A percentile compares a stretch with the other conserved stretches of the same genome.
These are phyloP conservation scores for Fragum fragum DNA, from an alignment of 2,888 invertebrate genomes.

Conservation along the genomic window DNA sequence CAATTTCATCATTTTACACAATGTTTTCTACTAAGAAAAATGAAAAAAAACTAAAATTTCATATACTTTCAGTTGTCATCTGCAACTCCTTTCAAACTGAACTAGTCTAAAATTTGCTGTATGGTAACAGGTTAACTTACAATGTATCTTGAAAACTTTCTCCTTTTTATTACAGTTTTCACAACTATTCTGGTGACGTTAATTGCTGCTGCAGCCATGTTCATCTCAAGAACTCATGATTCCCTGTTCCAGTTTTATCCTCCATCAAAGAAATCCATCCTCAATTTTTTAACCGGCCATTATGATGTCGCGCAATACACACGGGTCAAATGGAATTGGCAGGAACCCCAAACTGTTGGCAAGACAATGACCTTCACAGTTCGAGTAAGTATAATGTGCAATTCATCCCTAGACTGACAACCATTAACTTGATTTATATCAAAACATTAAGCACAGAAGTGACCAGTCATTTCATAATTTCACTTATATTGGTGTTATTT, in stretches of 20 bases:
- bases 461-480: too few species aligned
- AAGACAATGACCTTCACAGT: constrained; percentile 97
- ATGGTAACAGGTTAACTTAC: too few species aligned
- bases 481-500: too few species aligned
- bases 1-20: too few species aligned
- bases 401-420: constrained; percentile 68
- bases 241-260: constrained; percentile 35
- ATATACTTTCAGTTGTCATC: too few species aligned
- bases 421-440: background rate
- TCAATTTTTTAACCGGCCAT: constrained; percentile 59
- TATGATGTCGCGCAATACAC: constrained; percentile 91
- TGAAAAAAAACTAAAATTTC: too few species aligned
- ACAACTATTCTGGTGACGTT: constrained; percentile 54
- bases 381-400: constrained; percentile 87
- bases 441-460: too few species aligned
- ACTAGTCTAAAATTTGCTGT: too few species aligned
- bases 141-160: too few species aligned
- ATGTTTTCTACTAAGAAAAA: too few species aligned
- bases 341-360: constrained; percentile 95
- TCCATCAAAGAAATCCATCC: constrained; percentile 31
- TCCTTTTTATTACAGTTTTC: constrained; percentile 59
- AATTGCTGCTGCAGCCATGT: constrained; percentile 61
- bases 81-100: too few species aligned
- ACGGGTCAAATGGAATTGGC: constrained; percentile 95
- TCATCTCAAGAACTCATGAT: constrained; percentile 47